These are phyloP conservation scores for Corbicula japonica DNA, from an alignment of 2,888 invertebrate genomes.

Conservation along the genomic window DNA sequence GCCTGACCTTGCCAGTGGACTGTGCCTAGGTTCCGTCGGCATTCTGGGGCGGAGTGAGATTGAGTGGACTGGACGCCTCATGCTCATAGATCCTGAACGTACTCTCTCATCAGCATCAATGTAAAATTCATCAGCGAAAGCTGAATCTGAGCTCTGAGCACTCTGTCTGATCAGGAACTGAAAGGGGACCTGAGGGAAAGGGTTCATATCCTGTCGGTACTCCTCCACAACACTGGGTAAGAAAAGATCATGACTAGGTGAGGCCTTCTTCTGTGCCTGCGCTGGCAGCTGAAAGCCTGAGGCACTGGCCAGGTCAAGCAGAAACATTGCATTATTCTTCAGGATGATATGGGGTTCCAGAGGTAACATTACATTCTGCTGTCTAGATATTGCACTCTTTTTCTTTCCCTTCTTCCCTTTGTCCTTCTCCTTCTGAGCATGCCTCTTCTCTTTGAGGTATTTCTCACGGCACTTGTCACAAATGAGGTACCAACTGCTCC, in stretches of 20 bases:
- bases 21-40: constrained; percentile 82
- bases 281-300: constrained; percentile 88
- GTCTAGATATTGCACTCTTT: constrained; percentile 74
- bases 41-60: constrained; percentile 76
- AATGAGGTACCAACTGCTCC: constrained; percentile 95
- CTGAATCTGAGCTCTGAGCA: constrained; percentile 83
- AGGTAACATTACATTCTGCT: constrained; percentile 85
- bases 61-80: constrained; percentile 60
- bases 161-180: constrained; percentile 81
- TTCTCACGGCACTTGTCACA: constrained; percentile 96
- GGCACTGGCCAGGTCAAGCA: constrained; percentile 95
- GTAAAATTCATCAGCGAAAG: constrained; percentile 85
- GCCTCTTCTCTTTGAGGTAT: constrained; percentile 88
- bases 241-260: constrained; percentile 70
- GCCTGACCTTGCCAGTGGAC: constrained; percentile 82
- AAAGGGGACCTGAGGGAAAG: constrained; percentile 84
- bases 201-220: constrained; percentile 78
- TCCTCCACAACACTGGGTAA: constrained; percentile 84
- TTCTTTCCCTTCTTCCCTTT: constrained; percentile 84
- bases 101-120: constrained; percentile 82
- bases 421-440: constrained; percentile 83
- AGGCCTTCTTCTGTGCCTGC: constrained; percentile 74
- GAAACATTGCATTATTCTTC: constrained; percentile 97
- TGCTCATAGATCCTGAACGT: constrained; percentile 82
- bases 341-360: constrained; percentile 91